Evolutionary conservation across 1,140 invertebrate genomes (phyloP).

Genomic region (Philotrypesis tridentata): DNA sequence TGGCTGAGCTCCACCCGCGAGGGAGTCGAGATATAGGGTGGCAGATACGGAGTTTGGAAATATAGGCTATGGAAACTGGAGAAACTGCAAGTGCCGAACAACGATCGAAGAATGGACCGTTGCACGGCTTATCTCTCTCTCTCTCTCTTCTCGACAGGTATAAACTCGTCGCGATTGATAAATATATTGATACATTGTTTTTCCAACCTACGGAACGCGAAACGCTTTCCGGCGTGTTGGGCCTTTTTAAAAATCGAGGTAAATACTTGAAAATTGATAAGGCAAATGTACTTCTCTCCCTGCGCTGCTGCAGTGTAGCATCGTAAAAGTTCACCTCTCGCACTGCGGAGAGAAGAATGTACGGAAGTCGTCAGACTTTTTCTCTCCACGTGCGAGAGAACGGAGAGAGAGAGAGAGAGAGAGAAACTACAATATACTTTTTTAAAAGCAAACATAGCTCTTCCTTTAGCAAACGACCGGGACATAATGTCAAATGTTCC

Average conservation of each 20-base stretch:
- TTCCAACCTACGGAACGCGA: no score
- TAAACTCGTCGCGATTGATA: not conserved
- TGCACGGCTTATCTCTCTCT: no score
- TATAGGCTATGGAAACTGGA: not conserved
- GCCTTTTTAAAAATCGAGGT: no score
- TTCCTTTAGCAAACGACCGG: not conserved
- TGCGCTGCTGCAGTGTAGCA: no score
- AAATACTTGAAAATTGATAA: no score
- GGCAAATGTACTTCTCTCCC: no score
- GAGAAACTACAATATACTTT: not conserved
- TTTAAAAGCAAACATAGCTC: not conserved
- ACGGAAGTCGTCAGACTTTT: no score
- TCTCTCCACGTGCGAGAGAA: no score
- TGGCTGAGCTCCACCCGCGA: conserved; percentile 58
- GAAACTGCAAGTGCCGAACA: not conserved
- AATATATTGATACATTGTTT: no score
- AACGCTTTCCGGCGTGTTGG: no score
- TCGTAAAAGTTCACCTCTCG: no score
- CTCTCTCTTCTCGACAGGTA: not conserved
- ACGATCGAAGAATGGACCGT: not conserved
- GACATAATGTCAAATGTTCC: not conserved
- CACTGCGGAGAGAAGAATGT: no score
- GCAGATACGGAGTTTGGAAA: conserved; percentile 23
- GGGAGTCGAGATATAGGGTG: conserved; percentile 53
- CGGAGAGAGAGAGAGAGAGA: not conserved